Base-by-base conservation (phyloP, 2,888 invertebrate genomes). In the Drosophila mercatorum region DNA sequence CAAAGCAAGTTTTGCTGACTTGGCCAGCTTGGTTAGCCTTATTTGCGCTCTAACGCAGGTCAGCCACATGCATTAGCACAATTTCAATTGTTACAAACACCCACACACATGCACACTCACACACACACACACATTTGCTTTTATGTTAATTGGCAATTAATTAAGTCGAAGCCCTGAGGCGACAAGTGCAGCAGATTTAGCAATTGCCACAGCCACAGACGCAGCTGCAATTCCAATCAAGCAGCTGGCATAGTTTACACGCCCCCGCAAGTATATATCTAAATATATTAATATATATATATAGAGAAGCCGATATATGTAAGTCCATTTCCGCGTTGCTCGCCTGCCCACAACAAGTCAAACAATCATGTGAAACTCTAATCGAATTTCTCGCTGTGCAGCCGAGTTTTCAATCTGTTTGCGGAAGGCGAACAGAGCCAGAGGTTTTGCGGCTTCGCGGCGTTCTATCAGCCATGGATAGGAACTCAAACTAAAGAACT, bases 141-240 rank as follows among this genome's bases (percentile, higher is more conserved):
- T 72, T 80, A 89, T 89, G 89, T 69, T 89, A 86, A 85, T 86
- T 80, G 71, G 82, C 49, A 59, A 71, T 89, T 89, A 89, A 86
- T 89, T 88, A 69, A 76, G 60, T 78, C 74, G 68, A 72, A 59
- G 70, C 56, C 36, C 60, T 53, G 55, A 68, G 65, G 64, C 69
- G 71, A 73, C 80, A 82, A 82, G 83, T 82, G 73, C 60, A 69
- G 77, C 71, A 60, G 64, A 68, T 67, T 81, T 66, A 22, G 43
- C 52, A 38, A 36, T 61, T 64, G 67, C 64, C 61, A 72, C 55
- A 72, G 64, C 68, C 67, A 69, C 60, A 65, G 34, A 8, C 11
- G 2, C 43, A 41, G 55, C 46, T 44, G 31, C 40, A 60, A 22
- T 57, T 63, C 52, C 66, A 47, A 55, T 28, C 17, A 52, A 53